Conservation (phyloP, 2,888 invertebrate species). For the Pemphredon lugubris region DNA sequence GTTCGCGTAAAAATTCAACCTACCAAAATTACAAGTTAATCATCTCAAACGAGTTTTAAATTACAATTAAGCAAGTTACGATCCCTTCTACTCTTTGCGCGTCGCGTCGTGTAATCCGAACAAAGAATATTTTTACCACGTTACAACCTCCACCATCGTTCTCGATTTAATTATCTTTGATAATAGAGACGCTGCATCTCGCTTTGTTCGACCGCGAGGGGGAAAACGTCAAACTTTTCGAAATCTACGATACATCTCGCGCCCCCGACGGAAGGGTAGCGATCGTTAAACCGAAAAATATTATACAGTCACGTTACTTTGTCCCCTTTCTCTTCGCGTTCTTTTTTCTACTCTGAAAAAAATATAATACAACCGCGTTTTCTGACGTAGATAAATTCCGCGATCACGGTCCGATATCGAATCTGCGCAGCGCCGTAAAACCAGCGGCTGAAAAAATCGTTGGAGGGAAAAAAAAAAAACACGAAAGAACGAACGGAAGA, state of each 20-base stretch:
- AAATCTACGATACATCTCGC: too few relatives aligned
- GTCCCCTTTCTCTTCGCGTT: neutral
- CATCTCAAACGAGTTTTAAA: neutral
- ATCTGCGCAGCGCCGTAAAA: constrained; percentile 2
- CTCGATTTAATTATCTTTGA: too few relatives aligned
- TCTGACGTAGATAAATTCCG: constrained; percentile 14
- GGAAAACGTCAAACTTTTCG: too few relatives aligned
- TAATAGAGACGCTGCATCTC: too few relatives aligned
- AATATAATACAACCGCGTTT: neutral
- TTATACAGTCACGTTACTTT: neutral
- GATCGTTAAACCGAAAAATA: neutral
- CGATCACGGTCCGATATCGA: constrained; percentile 7
- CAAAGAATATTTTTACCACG: too few relatives aligned
- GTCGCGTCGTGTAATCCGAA: too few relatives aligned
- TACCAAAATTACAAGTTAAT: neutral
- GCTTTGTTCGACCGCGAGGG: too few relatives aligned
- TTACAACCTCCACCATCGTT: too few relatives aligned
- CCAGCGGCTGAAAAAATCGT: constrained; percentile 16
- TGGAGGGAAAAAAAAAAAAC: neutral
- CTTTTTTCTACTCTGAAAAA: neutral
- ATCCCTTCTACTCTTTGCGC: too few relatives aligned
- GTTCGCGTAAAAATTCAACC: neutral
- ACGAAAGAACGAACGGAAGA: too few relatives aligned
- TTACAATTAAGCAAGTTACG: neutral
- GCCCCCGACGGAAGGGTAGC: too few relatives aligned